phyloP scores from a whole-genome alignment of 1,140 invertebrate genomes.

The Platyscapa corneri region DNA sequence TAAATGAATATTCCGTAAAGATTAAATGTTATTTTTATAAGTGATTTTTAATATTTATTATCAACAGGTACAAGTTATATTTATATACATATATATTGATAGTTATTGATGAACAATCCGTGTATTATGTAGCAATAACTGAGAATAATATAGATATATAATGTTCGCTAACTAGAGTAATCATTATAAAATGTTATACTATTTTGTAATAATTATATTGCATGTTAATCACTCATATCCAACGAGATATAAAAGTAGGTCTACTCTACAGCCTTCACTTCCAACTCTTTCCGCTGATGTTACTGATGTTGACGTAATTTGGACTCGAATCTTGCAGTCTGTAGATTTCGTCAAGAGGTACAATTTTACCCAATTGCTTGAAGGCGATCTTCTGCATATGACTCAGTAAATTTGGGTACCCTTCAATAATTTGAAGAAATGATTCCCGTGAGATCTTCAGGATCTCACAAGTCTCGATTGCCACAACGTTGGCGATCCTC shows the following conservation, averaged over 20 bases:
- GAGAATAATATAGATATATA: neutral
- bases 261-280: neutral
- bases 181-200: neutral
- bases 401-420: slow-evolving; percentile 62
- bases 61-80: neutral
- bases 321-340: neutral
- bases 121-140: neutral
- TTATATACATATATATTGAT: neutral
- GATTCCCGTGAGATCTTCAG: slow-evolving; percentile 71
- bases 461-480: slow-evolving; percentile 76
- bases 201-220: neutral
- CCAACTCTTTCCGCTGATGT: slow-evolving; percentile 43
- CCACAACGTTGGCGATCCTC: slow-evolving; percentile 73
- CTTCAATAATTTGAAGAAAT: slow-evolving; percentile 67
- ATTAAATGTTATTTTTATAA: neutral
- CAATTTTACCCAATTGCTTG: slow-evolving; percentile 56
- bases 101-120: neutral
- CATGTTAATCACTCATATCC: neutral
- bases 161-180: neutral
- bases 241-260: neutral
- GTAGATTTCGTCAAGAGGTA: slow-evolving; percentile 52
- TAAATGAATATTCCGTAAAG: neutral
- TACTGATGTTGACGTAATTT: slow-evolving; percentile 61
- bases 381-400: slow-evolving; percentile 62
- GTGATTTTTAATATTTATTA: neutral